Conservation (phyloP, 2,113 vertebrate genomes). For the Vulpes vulpes region DNA sequence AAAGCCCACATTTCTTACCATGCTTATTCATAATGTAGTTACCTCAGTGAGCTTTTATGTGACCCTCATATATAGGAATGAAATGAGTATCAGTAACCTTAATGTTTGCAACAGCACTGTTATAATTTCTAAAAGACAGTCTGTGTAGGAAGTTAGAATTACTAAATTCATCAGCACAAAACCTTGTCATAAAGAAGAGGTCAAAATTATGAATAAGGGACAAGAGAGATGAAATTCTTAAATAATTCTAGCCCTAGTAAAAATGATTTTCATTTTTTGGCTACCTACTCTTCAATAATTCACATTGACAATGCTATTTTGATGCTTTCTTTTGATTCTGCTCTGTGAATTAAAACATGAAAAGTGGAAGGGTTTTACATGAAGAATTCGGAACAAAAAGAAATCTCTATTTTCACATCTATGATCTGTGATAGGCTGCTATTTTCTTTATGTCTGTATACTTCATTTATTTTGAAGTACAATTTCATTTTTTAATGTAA, state of each 20-base stretch:
- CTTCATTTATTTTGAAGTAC: conserved; percentile 22
- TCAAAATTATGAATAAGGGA: conserved; percentile 16
- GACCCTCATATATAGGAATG: neutral
- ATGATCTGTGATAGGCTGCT: neutral
- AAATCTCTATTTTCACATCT: neutral
- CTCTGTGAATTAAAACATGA: conserved; percentile 40
- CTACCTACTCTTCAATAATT: neutral
- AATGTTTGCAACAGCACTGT: neutral
- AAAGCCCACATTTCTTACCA: neutral
- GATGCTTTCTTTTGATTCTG: neutral
- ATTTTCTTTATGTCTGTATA: conserved; percentile 43
- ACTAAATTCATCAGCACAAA: conserved; percentile 18
- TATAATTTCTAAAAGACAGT: neutral
- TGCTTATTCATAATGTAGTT: neutral
- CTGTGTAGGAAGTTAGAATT: conserved; percentile 5
- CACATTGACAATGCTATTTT: neutral
- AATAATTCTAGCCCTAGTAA: neutral
- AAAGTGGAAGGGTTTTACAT: neutral
- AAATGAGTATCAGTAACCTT: neutral
- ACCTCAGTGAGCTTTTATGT: conserved; percentile 20
- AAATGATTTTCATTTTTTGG: neutral
- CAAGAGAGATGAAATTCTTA: neutral
- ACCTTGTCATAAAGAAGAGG: neutral
- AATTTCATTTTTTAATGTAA: conserved; percentile 33
- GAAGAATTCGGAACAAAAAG: neutral